Conservation (phyloP, 2,888 invertebrate genomes). For the Argyra leucocephala region DNA sequence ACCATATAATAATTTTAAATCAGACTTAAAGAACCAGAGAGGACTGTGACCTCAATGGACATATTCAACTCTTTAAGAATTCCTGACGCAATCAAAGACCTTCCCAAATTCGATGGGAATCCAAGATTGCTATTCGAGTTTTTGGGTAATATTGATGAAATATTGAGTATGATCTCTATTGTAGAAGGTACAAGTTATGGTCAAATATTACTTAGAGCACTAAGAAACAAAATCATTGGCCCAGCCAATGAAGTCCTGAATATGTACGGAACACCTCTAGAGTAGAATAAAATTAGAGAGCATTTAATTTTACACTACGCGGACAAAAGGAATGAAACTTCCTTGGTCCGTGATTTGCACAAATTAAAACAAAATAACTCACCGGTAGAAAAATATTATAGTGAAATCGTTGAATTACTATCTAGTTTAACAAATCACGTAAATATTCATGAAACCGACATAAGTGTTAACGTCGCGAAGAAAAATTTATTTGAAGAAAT, state of each 20-base stretch:
- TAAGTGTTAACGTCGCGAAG: not conserved
- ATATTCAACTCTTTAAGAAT: too few relatives aligned
- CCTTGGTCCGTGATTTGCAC: conserved; percentile 16
- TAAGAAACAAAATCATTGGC: not conserved
- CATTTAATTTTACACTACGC: conserved; percentile 11
- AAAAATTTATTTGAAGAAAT: not conserved
- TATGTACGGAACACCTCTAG: not conserved
- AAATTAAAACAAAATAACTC: not conserved
- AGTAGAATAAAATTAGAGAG: not conserved
- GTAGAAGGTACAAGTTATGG: too few relatives aligned
- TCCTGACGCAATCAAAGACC: too few relatives aligned
- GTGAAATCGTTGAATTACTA: not conserved
- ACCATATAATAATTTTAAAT: too few relatives aligned
- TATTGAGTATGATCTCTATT: too few relatives aligned
- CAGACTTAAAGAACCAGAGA: too few relatives aligned
- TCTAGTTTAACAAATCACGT: not conserved
- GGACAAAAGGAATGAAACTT: conserved; percentile 17
- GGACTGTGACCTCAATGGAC: too few relatives aligned
- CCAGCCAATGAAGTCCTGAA: not conserved
- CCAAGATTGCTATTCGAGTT: too few relatives aligned
- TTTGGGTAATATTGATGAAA: too few relatives aligned
- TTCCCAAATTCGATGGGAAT: too few relatives aligned
- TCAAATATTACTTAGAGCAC: not conserved
- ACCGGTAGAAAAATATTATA: not conserved
- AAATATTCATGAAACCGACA: not conserved